These are phyloP conservation scores for Sphaerodactylus townsendi DNA, from an alignment of 2,113 vertebrate genomes.

Conservation along the genomic window DNA sequence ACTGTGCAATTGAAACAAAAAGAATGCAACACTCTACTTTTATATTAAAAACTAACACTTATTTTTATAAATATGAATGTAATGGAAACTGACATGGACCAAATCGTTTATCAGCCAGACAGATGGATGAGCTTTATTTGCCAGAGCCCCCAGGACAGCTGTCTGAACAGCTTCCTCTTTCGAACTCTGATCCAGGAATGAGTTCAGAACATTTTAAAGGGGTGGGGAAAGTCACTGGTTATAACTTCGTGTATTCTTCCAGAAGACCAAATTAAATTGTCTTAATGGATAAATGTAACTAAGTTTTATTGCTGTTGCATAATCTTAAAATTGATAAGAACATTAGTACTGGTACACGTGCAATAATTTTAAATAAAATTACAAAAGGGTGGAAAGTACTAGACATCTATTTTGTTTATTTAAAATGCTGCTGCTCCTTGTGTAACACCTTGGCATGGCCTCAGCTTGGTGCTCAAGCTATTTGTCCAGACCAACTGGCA, in stretches of 20 bases:
- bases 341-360: conserved; percentile 68
- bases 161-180: conserved; percentile 36
- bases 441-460: no score
- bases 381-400: conserved; percentile 53
- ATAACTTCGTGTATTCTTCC: conserved; percentile 52
- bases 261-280: conserved; percentile 65
- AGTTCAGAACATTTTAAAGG: conserved; percentile 37
- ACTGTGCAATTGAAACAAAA: conserved; percentile 79
- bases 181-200: not conserved
- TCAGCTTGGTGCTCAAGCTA: no score
- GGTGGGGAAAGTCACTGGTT: conserved; percentile 51
- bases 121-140: conserved; percentile 54
- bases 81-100: conserved; percentile 78
- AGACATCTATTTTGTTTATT: conserved; percentile 33
- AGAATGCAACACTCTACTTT: conserved; percentile 79
- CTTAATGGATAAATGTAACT: conserved; percentile 66
- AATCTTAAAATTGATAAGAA: conserved; percentile 56
- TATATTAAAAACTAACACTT: conserved; percentile 77
- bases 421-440: conserved; percentile 14
- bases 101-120: conserved; percentile 67
- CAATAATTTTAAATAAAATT: conserved; percentile 72
- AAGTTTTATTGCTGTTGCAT: conserved; percentile 66
- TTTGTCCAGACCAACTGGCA: no score
- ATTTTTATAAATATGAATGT: conserved; percentile 81
- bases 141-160: conserved; percentile 60